Conservation (phyloP, 2,888 invertebrate genomes). For the Meteorus cinctellus region DNA sequence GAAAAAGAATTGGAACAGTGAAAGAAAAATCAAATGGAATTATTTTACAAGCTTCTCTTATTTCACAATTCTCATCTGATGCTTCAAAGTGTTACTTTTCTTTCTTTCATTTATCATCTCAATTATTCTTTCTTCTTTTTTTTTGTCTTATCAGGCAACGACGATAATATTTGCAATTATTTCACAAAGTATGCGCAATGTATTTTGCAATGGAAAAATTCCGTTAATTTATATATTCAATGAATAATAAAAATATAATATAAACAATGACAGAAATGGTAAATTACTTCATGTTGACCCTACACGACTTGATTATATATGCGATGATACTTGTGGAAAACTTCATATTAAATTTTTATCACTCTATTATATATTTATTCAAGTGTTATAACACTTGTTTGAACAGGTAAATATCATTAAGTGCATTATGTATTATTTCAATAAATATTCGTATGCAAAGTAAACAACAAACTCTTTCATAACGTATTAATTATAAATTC, state of each 20-base stretch:
- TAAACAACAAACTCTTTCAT: background rate
- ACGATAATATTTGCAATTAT: background rate
- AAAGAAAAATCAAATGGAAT: background rate
- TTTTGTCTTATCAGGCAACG: background rate
- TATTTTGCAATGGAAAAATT: constrained; percentile 9
- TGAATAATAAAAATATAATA: background rate
- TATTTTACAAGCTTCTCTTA: background rate
- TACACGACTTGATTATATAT: background rate
- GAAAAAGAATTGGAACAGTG: background rate
- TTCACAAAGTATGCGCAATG: background rate
- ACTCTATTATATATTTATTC: background rate
- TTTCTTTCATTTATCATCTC: background rate
- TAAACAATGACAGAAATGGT: background rate
- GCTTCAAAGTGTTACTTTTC: background rate
- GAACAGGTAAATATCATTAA: background rate
- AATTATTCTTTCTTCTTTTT: background rate
- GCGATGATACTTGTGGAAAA: background rate
- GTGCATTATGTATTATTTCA: background rate
- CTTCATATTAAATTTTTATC: background rate
- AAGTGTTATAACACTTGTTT: constrained; percentile 1
- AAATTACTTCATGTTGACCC: constrained; percentile 6
- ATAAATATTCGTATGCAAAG: background rate
- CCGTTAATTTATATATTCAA: constrained; percentile 11
- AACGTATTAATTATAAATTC: background rate
- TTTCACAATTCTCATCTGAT: background rate